Evolutionary conservation across 2,888 invertebrate genomes (phyloP), one percentile per base, ranked within the genome.

Genomic region (Eristalis tenax): DNA sequence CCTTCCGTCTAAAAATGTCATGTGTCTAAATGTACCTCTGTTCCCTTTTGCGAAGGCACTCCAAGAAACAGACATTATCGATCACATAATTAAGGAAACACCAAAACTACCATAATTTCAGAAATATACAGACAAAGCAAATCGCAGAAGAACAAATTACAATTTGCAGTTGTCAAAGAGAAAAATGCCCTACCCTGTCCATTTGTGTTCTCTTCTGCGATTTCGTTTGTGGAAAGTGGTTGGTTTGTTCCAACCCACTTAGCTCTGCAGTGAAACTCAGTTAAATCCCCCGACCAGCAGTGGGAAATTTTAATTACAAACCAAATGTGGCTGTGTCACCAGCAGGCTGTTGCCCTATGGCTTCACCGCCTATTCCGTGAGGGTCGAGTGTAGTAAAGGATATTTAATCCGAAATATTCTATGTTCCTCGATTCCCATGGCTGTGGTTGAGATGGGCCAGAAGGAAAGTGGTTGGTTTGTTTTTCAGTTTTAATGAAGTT

Each of bases 401-500:
- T 38, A 56, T 35, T 56, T 13, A 4, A 32, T 3, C 18, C 43
- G 5, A 35, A 50, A 56, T 68, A 18, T 56, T 74, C 56, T 64
- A 15, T 56, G 23, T 64, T 74, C 35, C 56, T 22, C 22, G 50
- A 50, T 73, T 68, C 68, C 18, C 11, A 15, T 13, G 50, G 18
- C 8, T 50, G 59, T 23, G 59, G 18, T 10, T 35, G 23, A 15
- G 15, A 1, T 22, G 38, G 38, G 32, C 22, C 22, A 26, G 22
- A 59, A 56, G 15, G 32, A 4, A 59, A 38, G 23, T 26, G 35
- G 63, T 69, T 26, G 63, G 8, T n/a, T 35, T 64, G 63, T 69
- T 69, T 70, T 64, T 15, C 70, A 64, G 50, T 70, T 63, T 78
- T 50, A 77, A 69, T 77, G 63, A 64, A 69, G 69, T 69, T 64